Evolutionary conservation across 2,797 vertebrate genomes (phyloP), one percentile per base, ranked within the genome.

Genomic region (Syngnathus acus): DNA sequence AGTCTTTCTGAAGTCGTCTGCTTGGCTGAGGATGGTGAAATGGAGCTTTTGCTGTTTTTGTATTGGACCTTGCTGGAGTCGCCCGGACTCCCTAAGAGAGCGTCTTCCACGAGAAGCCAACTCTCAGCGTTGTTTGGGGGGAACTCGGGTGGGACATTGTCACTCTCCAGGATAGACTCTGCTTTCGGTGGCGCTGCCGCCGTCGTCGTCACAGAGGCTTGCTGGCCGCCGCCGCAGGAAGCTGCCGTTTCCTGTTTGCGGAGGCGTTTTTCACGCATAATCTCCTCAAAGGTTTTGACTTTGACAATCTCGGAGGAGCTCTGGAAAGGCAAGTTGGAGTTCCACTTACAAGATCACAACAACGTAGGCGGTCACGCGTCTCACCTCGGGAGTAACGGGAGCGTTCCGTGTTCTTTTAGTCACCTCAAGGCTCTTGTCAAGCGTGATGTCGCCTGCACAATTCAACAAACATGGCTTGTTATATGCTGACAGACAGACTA

Each of bases 201-300:
- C 55, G 39, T 32, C 26, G 66, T 68, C 55, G 39, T 32, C 26
- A 32, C 64, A 8, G 71, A 3, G 0, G 75, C 61, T 42, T 70
- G 71, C 55, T 62, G 68, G 26, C 26, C 26, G 26, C 23, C 23
- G 65, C 69, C 55, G 39, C 74, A 72, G 2, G 65, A 69, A 32
- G 83, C 83, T 13, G 78, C 91, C 83, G 75, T 51, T 10, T 85
- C 89, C 4, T 90, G 90, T 42, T 89, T 93, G 47, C 92, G 90
- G 2, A 91, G 86, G 1, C 81, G 88, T 60, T 97, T 97, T 79
- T 97, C 95, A 64, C 74, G 89, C 88, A 91, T 88, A 66, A 93
- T 92, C 75, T 94, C 94, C 48, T 96, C 93, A 66, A 93, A 92
- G 50, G 88, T 95, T 86, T 94, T 96, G 50, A 93, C 93, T 67